Percentiles rank a stretch among this genome's conserved stretches.
These are phyloP conservation scores for Siniperca chuatsi DNA, from an alignment of 2,113 vertebrate species.

Conservation along the genomic window DNA sequence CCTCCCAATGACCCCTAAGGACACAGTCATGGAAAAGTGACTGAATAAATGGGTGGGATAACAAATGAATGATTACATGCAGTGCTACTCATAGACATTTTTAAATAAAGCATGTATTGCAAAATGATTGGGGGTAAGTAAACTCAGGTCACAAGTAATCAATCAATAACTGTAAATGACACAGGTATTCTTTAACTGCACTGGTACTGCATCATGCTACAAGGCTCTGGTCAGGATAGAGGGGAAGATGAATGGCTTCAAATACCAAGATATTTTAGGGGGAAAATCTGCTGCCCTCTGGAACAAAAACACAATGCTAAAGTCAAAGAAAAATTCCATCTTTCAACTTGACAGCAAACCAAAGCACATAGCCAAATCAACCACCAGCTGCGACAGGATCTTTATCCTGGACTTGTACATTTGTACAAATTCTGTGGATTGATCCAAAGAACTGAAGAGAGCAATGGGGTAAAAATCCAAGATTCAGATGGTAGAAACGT, in stretches of 20 bases:
- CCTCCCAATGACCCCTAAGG: neutral
- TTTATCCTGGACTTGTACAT: constrained; percentile 27
- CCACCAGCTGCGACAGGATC: neutral
- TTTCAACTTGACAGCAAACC: constrained; percentile 42
- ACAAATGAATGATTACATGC: constrained; percentile 13
- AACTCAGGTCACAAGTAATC: neutral
- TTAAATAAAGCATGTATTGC: neutral
- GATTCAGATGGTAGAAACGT: constrained; percentile 7
- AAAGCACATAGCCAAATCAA: constrained; percentile 22
- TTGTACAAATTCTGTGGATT: constrained; percentile 6
- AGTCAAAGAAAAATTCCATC: constrained; percentile 45
- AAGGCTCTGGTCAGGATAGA: constrained; percentile 12
- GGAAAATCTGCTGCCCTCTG: constrained; percentile 18
- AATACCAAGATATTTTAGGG: constrained; percentile 28
- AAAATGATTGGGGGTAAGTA: neutral
- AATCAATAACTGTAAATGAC: neutral
- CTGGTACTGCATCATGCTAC: constrained; percentile 11
- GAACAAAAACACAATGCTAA: constrained; percentile 36
- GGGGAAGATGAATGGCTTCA: constrained; percentile 45
- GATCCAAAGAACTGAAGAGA: constrained; percentile 1
- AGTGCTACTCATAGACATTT: neutral
- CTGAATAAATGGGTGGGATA: neutral
- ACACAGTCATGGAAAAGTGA: constrained; percentile 3
- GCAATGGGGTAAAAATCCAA: neutral
- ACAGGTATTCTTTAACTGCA: neutral